These are phyloP conservation scores for Pangasianodon hypophthalmus DNA, from an alignment of 2,113 vertebrate genomes.

Conservation along the genomic window DNA sequence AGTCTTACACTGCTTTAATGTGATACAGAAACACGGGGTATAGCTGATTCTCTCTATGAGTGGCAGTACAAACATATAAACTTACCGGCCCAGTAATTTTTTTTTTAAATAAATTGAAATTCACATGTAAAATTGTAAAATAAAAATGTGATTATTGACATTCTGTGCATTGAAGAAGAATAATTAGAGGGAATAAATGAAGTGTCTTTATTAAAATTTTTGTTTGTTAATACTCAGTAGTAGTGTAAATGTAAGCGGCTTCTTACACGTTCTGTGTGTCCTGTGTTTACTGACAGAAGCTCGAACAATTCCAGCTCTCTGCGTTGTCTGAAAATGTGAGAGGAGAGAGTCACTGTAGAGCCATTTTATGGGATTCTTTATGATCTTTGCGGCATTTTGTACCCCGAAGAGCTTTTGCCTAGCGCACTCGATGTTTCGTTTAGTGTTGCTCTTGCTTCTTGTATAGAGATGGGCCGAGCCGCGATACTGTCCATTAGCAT, in stretches of 20 bases:
- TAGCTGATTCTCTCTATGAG: not conserved
- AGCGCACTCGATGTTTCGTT: not conserved
- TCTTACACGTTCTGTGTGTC: conserved; percentile 9
- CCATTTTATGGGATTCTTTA: not conserved
- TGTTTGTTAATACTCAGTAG: not conserved
- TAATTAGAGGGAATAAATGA: not conserved
- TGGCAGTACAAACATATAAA: not conserved
- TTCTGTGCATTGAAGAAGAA: not conserved
- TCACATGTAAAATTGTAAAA: no score
- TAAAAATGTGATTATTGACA: not conserved
- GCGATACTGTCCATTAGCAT: conserved; percentile 22
- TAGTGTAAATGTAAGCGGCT: not conserved
- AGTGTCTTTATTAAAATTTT: not conserved
- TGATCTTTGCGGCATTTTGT: not conserved
- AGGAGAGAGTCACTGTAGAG: not conserved
- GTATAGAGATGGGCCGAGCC: not conserved
- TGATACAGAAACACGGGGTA: not conserved
- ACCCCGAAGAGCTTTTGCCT: not conserved
- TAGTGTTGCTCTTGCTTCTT: not conserved
- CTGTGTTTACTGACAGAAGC: conserved; percentile 29
- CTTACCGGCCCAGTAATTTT: not conserved
- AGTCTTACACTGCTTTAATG: not conserved
- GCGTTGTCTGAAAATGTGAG: not conserved
- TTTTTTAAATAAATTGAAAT: not conserved
- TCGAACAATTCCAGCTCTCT: not conserved